Evolutionary conservation across 2,797 vertebrate species (phyloP).

Genomic region (Silurus aristotelis): DNA sequence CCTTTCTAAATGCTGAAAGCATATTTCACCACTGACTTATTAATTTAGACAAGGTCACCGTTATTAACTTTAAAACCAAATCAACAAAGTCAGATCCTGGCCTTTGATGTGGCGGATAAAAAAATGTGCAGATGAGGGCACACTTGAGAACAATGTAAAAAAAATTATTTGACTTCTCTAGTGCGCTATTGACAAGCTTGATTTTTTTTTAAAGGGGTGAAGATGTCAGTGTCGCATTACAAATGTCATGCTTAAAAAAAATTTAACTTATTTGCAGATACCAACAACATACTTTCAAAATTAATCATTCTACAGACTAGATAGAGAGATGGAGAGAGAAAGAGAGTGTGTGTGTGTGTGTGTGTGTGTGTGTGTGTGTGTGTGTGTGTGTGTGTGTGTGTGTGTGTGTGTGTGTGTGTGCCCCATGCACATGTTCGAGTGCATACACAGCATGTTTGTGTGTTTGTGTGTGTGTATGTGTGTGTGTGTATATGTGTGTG

Average conservation of each 20-base stretch:
- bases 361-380: conserved; percentile 28
- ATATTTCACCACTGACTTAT: conserved; percentile 71
- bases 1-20: conserved; percentile 75
- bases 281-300: conserved; percentile 50
- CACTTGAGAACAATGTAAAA: conserved; percentile 53
- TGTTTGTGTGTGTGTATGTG: conserved; percentile 9
- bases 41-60: conserved; percentile 77
- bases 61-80: conserved; percentile 73
- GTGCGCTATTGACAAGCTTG: conserved; percentile 56
- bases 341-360: conserved; percentile 3
- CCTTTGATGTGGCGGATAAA: conserved; percentile 62
- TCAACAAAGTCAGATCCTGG: conserved; percentile 66
- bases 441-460: conserved; percentile 21
- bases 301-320: conserved; percentile 39
- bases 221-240: conserved; percentile 43
- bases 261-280: too few relatives aligned
- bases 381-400: not conserved
- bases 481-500: conserved; percentile 20
- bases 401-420: conserved; percentile 29
- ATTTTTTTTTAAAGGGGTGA: conserved; percentile 44
- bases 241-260: too few relatives aligned
- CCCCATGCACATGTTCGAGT: too few relatives aligned
- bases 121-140: conserved; percentile 59
- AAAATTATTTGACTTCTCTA: conserved; percentile 53
- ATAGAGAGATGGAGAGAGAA: too few relatives aligned